Base-by-base conservation (phyloP, 1,140 invertebrate species). In the Geopemphigus sp. region DNA sequence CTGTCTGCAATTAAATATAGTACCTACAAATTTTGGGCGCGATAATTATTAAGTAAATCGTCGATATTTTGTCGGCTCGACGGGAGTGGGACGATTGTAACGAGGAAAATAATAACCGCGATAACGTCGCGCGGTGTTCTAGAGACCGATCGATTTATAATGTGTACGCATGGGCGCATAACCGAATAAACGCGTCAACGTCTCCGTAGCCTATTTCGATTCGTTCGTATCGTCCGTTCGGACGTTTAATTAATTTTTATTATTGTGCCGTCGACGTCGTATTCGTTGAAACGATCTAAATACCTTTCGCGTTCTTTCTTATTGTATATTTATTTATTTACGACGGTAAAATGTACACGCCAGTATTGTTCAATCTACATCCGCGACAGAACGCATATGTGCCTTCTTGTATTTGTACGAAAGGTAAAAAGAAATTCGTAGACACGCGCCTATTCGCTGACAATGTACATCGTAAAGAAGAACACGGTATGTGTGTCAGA, bases 351-450 rank as follows among this genome's bases (percentile, higher is more conserved):
- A 39, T 8, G 32, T 19, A 24, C n/a, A 47, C 5, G 12, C 5
- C n/a, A 47, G 64, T 68, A 68, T 68, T 68, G 64, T 68, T 14
- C 45, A 22, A 24, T 15, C 22, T 24, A 68, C 64, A 68, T 15
- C n/a, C n/a, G 39, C 24, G 24, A 22, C 32, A 45, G 19, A 47
- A 22, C 11, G 15, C 14, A 39, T 66, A 11, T 22, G 32, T 68
- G 22, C 14, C n/a, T 3, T 22, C n/a, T 8, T 66, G 19, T 63
- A 64, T 64, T 32, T 24, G 4, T 45, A 4, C 47, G 22, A 22
- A 68, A 68, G 63, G 39, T 39, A 66, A 45, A 66, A 66, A 45
- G n/a, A 24, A 68, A 68, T 47, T 68, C 47, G 39, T 47, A 68
- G 47, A 68, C 8, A 47, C 64, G 32, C 32, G 8, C n/a, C 3